Conservation (phyloP, 2,888 invertebrate species). For the Tridacna crocea region DNA sequence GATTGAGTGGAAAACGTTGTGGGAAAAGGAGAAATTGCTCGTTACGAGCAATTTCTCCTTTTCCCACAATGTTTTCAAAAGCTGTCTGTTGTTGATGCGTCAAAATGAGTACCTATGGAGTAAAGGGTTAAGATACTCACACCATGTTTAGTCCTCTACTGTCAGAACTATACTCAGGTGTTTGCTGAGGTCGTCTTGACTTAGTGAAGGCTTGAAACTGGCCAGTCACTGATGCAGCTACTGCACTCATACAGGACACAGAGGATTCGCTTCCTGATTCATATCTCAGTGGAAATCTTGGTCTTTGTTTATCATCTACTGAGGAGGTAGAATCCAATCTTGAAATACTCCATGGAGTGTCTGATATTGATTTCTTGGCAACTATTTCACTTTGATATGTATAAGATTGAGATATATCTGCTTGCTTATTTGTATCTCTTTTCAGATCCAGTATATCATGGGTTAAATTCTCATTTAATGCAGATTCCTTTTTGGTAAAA, state of each 20-base stretch:
- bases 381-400: too few species aligned
- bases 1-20: too few species aligned
- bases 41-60: too few species aligned
- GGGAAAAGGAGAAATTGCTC: too few species aligned
- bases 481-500: too few species aligned
- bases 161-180: not conserved
- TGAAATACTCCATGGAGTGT: too few species aligned
- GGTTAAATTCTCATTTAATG: too few species aligned
- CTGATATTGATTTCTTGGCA: too few species aligned
- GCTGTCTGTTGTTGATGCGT: not conserved
- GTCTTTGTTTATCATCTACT: not conserved
- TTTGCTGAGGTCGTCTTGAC: constrained; percentile 27
- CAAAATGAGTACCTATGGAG: not conserved
- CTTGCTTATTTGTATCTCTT: too few species aligned
- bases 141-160: too few species aligned
- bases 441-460: too few species aligned
- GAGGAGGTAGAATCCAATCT: not conserved
- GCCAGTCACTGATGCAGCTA: constrained; percentile 37
- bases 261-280: constrained; percentile 36
- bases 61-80: not conserved
- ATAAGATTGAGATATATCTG: too few species aligned
- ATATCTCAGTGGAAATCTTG: not conserved
- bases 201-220: constrained; percentile 29
- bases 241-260: constrained; percentile 27
- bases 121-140: not conserved